phyloP scores from a whole-genome alignment of 2,888 invertebrate genomes.

The Nomada lathburiana region DNA sequence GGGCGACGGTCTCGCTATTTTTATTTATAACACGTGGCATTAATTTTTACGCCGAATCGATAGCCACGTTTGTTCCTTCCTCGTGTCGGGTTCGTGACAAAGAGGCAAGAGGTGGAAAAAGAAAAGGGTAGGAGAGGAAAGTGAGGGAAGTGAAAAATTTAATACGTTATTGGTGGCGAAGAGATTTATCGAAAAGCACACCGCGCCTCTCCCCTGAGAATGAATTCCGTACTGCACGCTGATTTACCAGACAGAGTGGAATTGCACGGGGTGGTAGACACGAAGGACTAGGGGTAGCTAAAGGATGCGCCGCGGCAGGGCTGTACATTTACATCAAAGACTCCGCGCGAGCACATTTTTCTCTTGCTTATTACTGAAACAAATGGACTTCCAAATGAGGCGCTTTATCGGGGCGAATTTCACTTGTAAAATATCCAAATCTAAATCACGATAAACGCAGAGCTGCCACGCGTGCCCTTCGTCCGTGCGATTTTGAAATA shows the following conservation, averaged over 20 bases:
- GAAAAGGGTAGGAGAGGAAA: neutral
- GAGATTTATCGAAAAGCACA: constrained; percentile 67
- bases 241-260: constrained; percentile 60
- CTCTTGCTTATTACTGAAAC: constrained; percentile 53
- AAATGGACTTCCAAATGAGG: constrained; percentile 61
- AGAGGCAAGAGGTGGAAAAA: neutral
- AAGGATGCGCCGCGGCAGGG: constrained; percentile 52
- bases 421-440: constrained; percentile 42
- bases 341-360: constrained; percentile 36
- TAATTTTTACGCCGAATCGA: constrained; percentile 53
- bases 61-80: constrained; percentile 18
- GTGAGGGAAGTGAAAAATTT: constrained; percentile 22
- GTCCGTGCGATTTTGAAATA: constrained; percentile 8
- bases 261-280: constrained; percentile 57
- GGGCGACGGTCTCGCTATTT: constrained; percentile 18
- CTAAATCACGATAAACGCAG: constrained; percentile 15
- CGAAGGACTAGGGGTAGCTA: constrained; percentile 53
- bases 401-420: constrained; percentile 42
- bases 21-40: constrained; percentile 50
- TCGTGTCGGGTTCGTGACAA: neutral
- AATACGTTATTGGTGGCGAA: constrained; percentile 52
- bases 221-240: constrained; percentile 57
- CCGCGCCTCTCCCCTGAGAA: constrained; percentile 54
- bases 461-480: neutral
- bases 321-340: constrained; percentile 56